A percentile compares a stretch with the other conserved stretches of the same genome.
Conservation (phyloP, 2,113 vertebrate genomes). For the Dromiciops gliroides region DNA sequence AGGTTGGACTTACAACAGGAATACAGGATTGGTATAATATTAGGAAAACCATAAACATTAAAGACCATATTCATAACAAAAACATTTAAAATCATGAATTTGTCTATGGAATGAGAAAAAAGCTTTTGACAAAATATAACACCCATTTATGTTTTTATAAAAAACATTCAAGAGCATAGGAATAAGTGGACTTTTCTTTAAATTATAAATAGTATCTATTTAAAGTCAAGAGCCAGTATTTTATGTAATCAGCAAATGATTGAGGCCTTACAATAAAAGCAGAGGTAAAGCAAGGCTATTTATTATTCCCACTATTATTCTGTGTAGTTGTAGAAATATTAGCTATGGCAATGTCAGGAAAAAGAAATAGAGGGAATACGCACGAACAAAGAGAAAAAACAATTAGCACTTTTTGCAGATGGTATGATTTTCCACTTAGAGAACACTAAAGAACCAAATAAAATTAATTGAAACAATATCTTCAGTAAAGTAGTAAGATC, state of each 20-base stretch:
- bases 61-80: background rate
- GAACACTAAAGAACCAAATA: background rate
- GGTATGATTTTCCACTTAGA: background rate
- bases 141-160: background rate
- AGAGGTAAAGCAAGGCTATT: background rate
- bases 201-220: background rate
- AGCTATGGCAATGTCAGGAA: background rate
- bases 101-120: background rate
- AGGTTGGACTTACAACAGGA: background rate
- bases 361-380: background rate
- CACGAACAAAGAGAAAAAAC: background rate
- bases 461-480: background rate
- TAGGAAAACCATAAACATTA: background rate
- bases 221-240: background rate
- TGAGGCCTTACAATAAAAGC: background rate
- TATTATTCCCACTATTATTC: background rate
- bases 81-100: background rate
- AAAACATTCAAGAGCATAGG: background rate
- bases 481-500: background rate
- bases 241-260: background rate
- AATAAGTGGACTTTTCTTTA: background rate
- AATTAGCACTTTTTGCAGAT: background rate
- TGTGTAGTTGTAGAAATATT: background rate
- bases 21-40: background rate
- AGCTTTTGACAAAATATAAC: background rate